phyloP scores from a whole-genome alignment of 1,140 invertebrate species.

The Nephotettix cincticeps region DNA sequence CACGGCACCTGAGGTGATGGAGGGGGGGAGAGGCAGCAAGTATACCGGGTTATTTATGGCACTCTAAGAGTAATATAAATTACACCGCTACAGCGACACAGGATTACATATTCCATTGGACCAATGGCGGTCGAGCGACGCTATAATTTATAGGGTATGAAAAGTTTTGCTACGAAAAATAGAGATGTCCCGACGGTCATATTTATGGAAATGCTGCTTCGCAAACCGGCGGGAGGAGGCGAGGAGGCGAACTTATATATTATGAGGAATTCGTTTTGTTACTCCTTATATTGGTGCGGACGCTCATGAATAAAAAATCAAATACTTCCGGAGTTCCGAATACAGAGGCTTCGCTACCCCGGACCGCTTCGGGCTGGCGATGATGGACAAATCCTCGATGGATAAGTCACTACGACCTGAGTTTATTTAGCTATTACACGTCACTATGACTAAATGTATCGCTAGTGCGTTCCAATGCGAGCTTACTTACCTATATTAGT shows the following conservation, averaged over 20 bases:
- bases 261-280: slow-evolving; percentile 20
- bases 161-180: slow-evolving; percentile 34
- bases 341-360: too few relatives aligned
- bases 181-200: slow-evolving; percentile 33
- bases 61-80: slow-evolving; percentile 5
- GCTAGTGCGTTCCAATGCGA: too few relatives aligned
- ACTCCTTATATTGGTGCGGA: slow-evolving; percentile 7
- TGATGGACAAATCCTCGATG: too few relatives aligned
- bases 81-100: slow-evolving; percentile 14
- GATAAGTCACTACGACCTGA: too few relatives aligned
- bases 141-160: slow-evolving; percentile 29
- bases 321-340: not conserved
- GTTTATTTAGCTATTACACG: too few relatives aligned
- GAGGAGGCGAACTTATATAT: not conserved
- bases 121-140: slow-evolving; percentile 6
- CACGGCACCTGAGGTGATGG: not conserved
- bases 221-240: not conserved
- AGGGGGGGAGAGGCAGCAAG: not conserved
- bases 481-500: too few relatives aligned
- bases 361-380: too few relatives aligned
- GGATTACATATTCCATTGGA: slow-evolving; percentile 20
- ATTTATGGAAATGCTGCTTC: slow-evolving; percentile 21
- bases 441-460: too few relatives aligned
- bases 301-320: slow-evolving; percentile 18
- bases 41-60: slow-evolving; percentile 10